phyloP scores from a whole-genome alignment of 2,113 vertebrate species.

The Stegostoma tigrinum region DNA sequence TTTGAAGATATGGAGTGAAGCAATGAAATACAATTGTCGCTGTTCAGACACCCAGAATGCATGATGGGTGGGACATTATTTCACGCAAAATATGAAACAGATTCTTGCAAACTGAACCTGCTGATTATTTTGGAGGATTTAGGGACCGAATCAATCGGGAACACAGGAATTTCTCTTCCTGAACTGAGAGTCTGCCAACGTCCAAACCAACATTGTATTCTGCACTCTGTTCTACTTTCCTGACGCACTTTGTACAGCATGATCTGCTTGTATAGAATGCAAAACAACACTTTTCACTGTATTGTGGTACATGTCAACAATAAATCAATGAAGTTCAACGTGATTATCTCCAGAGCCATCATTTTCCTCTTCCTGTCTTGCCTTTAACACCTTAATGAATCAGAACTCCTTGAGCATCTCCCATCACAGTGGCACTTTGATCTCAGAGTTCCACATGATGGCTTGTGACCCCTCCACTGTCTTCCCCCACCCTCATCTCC shows the following conservation, averaged over 20 bases:
- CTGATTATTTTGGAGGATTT: too few species aligned
- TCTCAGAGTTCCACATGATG: not conserved
- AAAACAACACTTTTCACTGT: too few species aligned
- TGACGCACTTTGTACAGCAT: too few species aligned
- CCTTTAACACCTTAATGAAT: not conserved
- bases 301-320: too few species aligned
- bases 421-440: not conserved
- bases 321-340: not conserved
- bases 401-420: not conserved
- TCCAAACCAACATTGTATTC: too few species aligned
- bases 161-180: not conserved
- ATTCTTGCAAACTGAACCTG: not conserved
- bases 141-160: not conserved
- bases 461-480: too few species aligned
- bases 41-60: not conserved
- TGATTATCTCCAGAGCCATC: not conserved
- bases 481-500: too few species aligned
- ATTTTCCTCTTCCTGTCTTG: not conserved
- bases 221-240: too few species aligned
- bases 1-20: not conserved
- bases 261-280: too few species aligned
- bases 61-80: not conserved
- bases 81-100: not conserved
- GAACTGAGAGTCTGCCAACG: not conserved
- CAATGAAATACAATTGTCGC: not conserved